Percentiles rank a stretch among this genome's conserved stretches.
Conservation (phyloP, 2,113 vertebrate species). For the Psilopogon haemacephalus region DNA sequence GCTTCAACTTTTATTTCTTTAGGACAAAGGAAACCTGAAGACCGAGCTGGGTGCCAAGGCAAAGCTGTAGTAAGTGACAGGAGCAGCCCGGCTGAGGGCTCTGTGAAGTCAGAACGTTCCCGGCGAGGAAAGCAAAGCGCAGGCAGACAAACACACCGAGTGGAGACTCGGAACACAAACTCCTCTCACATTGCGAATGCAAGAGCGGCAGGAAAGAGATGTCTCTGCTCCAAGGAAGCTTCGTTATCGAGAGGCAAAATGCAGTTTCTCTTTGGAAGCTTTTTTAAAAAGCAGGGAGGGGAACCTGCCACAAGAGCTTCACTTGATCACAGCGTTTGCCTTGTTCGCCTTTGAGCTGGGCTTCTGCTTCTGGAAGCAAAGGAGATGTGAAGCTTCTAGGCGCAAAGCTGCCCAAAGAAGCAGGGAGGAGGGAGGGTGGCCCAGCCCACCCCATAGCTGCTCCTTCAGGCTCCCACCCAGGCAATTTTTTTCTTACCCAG, state of each 20-base stretch:
- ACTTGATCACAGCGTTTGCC: background rate
- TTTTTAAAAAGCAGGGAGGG: background rate
- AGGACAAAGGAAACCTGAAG: conserved; percentile 8
- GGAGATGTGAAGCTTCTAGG: background rate
- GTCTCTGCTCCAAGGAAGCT: conserved; percentile 27
- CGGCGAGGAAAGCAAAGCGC: conserved; percentile 24
- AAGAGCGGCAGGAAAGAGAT: conserved; percentile 25
- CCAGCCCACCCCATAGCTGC: background rate
- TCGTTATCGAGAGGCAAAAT: conserved; percentile 37
- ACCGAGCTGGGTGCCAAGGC: conserved; percentile 43
- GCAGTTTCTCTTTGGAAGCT: conserved; percentile 34
- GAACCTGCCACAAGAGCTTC: background rate
- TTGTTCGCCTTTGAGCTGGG: background rate
- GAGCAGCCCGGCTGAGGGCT: background rate
- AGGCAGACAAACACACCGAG: conserved; percentile 41
- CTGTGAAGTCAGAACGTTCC: conserved; percentile 39
- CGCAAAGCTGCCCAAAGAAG: background rate
- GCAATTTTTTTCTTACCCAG: background rate
- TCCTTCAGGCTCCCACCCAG: background rate
- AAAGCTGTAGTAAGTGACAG: conserved; percentile 49
- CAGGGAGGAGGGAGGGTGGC: background rate
- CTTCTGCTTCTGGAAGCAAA: background rate
- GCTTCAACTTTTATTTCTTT: conserved; percentile 54
- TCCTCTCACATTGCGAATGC: conserved; percentile 24
- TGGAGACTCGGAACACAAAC: conserved; percentile 43